Evolutionary conservation across 2,113 vertebrate species (phyloP), one percentile per base, ranked within the genome.

Genomic region (Arothron firmamentum): DNA sequence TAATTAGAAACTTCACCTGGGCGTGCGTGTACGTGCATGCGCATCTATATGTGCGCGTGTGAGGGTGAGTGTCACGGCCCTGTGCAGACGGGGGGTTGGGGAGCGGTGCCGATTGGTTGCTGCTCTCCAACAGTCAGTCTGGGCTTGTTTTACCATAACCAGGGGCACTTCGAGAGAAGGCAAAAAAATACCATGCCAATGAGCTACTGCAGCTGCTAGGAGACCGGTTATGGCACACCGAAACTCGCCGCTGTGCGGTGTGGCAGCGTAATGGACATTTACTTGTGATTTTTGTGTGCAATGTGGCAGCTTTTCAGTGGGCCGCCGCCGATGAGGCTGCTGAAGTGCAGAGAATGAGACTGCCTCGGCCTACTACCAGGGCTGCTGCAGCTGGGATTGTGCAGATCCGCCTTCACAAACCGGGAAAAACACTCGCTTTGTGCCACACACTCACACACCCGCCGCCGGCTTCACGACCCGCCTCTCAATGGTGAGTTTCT

Each of bases 141-240:
- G 80, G 85, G 90, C 85, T 91, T 88, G 89, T 91, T 90, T 90
- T 88, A 92, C 90, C 88, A 87, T 82, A 88, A 88, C 86, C 88
- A 74, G 86, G 90, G 89, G 85, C 88, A 91, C 84, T 79, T 89
- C 88, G 88, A 87, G 84, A 87, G 81, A 78, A 80, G 74, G 85
- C 72, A 83, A 81, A 84, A 2, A 47, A 79, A 84, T 84, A 88
- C 52, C 83, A 90, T 89, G 84, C 84, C 78, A 78, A 88, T 88
- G 77, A 89, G 70, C 73, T 13, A 80, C 75, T 65, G 74, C 72
- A 65, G 75, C 80, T 79, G 71, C 52, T 76, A 63, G 55, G 76
- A 77, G 74, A 79, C 65, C 70, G 83, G 79, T 49, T 54, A 46
- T 70, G 83, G 57, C 77, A 73, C 59, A 74, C 53, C 73, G 80